Evolutionary conservation across 2,797 vertebrate genomes (phyloP).

Genomic region (Lemur catta): DNA sequence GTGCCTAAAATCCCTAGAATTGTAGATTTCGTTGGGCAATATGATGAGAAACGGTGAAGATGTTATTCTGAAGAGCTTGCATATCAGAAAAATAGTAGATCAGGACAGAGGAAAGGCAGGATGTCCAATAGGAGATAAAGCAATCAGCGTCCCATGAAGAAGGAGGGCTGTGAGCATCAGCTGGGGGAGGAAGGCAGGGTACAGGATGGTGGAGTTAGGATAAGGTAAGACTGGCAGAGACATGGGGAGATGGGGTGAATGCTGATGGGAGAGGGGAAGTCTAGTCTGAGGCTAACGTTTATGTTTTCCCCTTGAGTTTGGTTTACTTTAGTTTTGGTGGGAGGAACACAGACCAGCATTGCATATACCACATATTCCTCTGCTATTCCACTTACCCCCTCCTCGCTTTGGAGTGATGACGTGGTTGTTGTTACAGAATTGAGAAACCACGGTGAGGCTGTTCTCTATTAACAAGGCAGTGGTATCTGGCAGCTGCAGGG

Average conservation of each 20-base stretch:
- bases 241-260: background rate
- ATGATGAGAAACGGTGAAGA: background rate
- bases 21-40: background rate
- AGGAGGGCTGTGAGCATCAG: background rate
- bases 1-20: background rate
- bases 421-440: background rate
- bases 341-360: background rate
- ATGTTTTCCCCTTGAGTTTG: background rate
- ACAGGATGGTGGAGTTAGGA: background rate
- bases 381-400: background rate
- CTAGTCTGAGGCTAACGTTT: background rate
- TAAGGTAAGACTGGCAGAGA: background rate
- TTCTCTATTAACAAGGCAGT: background rate
- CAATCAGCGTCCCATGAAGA: background rate
- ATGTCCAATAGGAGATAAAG: background rate
- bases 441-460: background rate
- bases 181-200: background rate
- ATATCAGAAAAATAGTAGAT: background rate
- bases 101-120: background rate
- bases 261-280: background rate
- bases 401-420: background rate
- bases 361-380: background rate
- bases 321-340: background rate
- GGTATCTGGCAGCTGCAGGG: background rate
- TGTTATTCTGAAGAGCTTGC: background rate